A percentile compares a stretch with the other conserved stretches of the same genome.
Conservation (phyloP, 92 coral and sea anemone genomes). For the Epizoanthus scotinus region DNA sequence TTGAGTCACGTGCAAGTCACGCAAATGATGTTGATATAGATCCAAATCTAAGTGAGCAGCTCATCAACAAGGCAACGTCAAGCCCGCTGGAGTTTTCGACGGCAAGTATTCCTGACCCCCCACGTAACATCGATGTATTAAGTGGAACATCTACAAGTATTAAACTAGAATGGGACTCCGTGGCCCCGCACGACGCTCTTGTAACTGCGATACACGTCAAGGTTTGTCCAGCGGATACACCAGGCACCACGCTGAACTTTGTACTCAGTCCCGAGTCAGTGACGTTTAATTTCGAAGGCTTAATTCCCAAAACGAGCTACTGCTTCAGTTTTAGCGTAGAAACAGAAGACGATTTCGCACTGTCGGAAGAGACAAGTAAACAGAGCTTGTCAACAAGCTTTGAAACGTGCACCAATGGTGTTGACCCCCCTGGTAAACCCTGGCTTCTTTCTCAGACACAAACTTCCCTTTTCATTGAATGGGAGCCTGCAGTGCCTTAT, state of each 20-base stretch:
- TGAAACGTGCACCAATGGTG: constrained; percentile 74
- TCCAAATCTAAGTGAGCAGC: constrained; percentile 19
- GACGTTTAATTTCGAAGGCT: constrained; percentile 52
- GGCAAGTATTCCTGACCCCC: constrained; percentile 59
- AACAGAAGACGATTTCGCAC: constrained; percentile 32
- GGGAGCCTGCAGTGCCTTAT: constrained; percentile 67
- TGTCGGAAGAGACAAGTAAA: neutral
- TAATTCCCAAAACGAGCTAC: constrained; percentile 61
- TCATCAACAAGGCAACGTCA: constrained; percentile 58
- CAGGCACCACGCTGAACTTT: constrained; percentile 9
- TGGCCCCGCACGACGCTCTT: constrained; percentile 19
- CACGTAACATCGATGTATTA: constrained; percentile 46
- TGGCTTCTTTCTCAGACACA: constrained; percentile 53
- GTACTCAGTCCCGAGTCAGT: constrained; percentile 37
- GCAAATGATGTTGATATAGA: constrained; percentile 49
- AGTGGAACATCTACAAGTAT: constrained; percentile 56
- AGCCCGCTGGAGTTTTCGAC: constrained; percentile 53
- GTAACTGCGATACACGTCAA: constrained; percentile 29
- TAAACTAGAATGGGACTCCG: constrained; percentile 65
- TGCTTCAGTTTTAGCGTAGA: constrained; percentile 40
- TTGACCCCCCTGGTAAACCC: constrained; percentile 57
- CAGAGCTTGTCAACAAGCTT: neutral
- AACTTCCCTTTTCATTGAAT: constrained; percentile 62
- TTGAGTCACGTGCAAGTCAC: constrained; percentile 69
- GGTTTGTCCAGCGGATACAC: constrained; percentile 33